Evolutionary conservation across 2,113 vertebrate species (phyloP).

Genomic region (Scomber colias): DNA sequence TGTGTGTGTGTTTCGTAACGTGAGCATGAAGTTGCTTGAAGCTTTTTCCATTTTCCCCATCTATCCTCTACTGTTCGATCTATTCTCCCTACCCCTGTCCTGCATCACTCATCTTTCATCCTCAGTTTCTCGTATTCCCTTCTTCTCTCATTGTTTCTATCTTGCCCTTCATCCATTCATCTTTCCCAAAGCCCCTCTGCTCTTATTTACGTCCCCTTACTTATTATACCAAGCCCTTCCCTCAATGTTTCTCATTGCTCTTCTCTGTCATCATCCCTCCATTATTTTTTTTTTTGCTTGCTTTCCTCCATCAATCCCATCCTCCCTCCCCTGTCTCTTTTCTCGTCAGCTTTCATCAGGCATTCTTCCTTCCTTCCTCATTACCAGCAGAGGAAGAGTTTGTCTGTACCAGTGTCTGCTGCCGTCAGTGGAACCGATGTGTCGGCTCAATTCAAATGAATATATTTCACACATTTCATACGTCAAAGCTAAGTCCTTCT

Average conservation of each 20-base stretch:
- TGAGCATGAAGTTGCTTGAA: background rate
- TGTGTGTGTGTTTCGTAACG: background rate
- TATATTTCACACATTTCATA: no score
- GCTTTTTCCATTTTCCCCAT: background rate
- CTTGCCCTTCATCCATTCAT: background rate
- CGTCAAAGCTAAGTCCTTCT: no score
- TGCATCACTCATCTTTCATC: background rate
- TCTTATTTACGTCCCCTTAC: background rate
- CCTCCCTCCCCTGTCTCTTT: no score
- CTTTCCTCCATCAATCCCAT: no score
- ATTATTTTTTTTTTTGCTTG: no score
- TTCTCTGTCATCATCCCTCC: background rate
- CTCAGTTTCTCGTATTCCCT: accelerated
- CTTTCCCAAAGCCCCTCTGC: background rate
- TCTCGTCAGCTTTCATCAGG: no score
- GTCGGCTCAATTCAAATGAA: no score
- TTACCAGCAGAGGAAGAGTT: no score
- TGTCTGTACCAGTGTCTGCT: no score
- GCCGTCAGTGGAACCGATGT: no score
- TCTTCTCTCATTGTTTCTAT: background rate
- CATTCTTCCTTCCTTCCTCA: no score
- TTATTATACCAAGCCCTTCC: background rate
- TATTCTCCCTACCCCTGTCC: background rate
- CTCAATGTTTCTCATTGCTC: background rate
- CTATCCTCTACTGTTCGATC: background rate